phyloP scores from a whole-genome alignment of 2,113 vertebrate species.

The Ochotona princeps region DNA sequence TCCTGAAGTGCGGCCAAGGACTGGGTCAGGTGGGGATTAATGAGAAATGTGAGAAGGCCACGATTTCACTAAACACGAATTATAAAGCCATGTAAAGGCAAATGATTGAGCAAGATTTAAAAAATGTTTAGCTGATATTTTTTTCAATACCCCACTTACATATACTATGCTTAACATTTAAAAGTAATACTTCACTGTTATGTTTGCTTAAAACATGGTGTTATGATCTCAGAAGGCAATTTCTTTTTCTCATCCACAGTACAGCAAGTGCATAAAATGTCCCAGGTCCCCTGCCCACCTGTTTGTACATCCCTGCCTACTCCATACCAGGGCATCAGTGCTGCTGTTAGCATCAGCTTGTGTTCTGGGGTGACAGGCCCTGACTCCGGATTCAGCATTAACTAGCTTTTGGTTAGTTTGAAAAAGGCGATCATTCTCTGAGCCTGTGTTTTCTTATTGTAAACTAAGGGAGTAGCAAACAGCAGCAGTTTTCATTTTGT shows the following conservation, averaged over 20 bases:
- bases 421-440: background rate
- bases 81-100: conserved; percentile 23
- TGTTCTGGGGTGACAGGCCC: background rate
- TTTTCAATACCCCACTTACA: conserved; percentile 42
- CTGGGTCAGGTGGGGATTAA: conserved; percentile 23
- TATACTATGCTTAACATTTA: conserved; percentile 40
- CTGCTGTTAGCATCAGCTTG: background rate
- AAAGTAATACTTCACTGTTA: conserved; percentile 6
- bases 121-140: conserved; percentile 54
- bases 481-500: conserved; percentile 25
- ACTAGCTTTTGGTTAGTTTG: conserved; percentile 25
- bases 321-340: background rate
- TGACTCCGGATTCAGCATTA: background rate
- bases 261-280: background rate
- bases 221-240: background rate
- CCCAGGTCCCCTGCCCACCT: background rate
- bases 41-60: conserved; percentile 38
- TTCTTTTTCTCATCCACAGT: background rate
- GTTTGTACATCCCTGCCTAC: background rate
- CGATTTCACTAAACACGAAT: conserved; percentile 33
- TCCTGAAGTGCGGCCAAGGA: background rate
- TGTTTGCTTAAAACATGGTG: conserved; percentile 47
- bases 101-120: conserved; percentile 49
- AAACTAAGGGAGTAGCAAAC: background rate
- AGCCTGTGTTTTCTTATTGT: background rate